These are phyloP conservation scores for Cheiracanthium punctorium DNA, from an alignment of 2,888 invertebrate species.

Conservation along the genomic window DNA sequence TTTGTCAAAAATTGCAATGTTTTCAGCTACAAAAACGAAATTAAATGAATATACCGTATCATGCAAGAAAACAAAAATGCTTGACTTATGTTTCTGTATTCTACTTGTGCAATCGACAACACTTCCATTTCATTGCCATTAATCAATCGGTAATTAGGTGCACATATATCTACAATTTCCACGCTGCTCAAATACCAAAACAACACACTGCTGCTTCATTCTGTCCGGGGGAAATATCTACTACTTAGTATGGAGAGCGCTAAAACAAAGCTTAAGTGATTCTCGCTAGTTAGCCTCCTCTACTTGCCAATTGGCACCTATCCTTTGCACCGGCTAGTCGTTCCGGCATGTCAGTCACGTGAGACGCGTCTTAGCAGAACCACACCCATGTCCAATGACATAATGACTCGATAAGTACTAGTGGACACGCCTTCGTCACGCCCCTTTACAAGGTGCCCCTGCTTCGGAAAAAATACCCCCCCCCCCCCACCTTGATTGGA, in stretches of 20 bases:
- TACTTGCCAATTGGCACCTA: constrained; percentile 39
- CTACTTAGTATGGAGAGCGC: not conserved
- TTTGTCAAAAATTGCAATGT: no score
- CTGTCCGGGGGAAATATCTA: no score
- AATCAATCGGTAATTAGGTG: no score
- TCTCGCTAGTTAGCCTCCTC: constrained; percentile 10
- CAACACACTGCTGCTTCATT: no score
- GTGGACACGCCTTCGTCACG: constrained; percentile 37
- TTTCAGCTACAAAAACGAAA: no score
- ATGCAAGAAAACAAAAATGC: no score
- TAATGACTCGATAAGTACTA: constrained; percentile 66
- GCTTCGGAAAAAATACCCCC: not conserved
- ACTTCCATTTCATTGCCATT: no score
- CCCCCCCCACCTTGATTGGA: constrained; percentile 43
- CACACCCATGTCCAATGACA: constrained; percentile 69
- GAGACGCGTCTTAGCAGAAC: constrained; percentile 51
- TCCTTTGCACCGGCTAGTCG: not conserved
- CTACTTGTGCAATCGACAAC: no score
- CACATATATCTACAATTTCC: no score
- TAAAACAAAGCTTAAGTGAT: not conserved
- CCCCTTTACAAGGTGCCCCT: constrained; percentile 51
- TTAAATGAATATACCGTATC: no score
- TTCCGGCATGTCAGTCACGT: constrained; percentile 62
- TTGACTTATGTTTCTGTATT: no score
- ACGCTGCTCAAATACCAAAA: no score